These are phyloP conservation scores for Drosophila tanythrix DNA, from an alignment of 2,888 invertebrate genomes.

Conservation along the genomic window DNA sequence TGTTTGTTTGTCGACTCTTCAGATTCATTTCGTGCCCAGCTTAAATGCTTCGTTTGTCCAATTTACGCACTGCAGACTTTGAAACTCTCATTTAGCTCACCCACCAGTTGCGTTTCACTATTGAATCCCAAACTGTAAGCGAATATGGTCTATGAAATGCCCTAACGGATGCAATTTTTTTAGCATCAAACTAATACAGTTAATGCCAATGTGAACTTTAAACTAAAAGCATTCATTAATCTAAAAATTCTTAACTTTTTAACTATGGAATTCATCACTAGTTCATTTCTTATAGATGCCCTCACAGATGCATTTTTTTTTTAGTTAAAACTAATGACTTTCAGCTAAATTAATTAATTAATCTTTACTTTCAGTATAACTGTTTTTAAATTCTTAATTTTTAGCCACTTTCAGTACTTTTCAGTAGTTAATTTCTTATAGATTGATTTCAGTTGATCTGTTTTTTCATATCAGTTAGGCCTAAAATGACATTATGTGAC, in stretches of 20 bases:
- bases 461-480: neutral
- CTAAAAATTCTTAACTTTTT: neutral
- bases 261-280: neutral
- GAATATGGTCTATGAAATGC: conserved; percentile 32
- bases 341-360: too few relatives aligned
- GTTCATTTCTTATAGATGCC: neutral
- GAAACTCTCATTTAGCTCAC: conserved; percentile 17
- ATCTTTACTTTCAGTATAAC: too few relatives aligned
- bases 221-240: neutral
- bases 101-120: conserved; percentile 21
- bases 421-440: neutral
- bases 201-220: neutral
- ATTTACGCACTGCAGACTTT: conserved; percentile 41
- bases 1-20: conserved; percentile 47
- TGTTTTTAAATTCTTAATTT: too few relatives aligned
- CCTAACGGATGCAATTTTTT: conserved; percentile 11
- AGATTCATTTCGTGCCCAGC: conserved; percentile 60
- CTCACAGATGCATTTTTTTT: too few relatives aligned
- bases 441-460: neutral
- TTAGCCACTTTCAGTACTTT: too few relatives aligned
- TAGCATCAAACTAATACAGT: rapidly evolving
- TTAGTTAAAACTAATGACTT: too few relatives aligned
- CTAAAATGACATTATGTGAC: too few relatives aligned
- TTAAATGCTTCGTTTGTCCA: conserved; percentile 57
- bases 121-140: neutral